Evolutionary conservation across 2,888 invertebrate species (phyloP).

Genomic region (Oithona nana): DNA sequence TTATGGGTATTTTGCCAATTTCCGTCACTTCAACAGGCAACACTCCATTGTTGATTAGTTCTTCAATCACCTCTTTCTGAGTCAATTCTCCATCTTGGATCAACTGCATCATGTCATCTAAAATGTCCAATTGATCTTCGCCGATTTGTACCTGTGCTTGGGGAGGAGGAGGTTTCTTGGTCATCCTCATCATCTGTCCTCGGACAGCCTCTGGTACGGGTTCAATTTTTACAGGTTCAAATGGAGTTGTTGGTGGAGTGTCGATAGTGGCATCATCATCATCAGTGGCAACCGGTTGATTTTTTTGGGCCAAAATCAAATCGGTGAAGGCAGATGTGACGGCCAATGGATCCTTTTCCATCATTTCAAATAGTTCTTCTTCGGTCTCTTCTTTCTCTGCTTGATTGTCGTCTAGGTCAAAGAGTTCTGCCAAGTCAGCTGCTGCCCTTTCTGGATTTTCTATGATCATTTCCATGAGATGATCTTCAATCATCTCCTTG

Average conservation of each 20-base stretch:
- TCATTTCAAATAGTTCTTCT: not conserved
- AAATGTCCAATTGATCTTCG: not conserved
- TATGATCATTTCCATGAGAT: slow-evolving; percentile 7
- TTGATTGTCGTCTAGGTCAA: not conserved
- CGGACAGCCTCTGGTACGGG: not conserved
- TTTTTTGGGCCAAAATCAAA: not conserved
- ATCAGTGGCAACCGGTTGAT: not conserved
- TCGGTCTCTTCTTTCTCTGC: not conserved
- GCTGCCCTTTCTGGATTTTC: slow-evolving; percentile 2
- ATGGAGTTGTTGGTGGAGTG: not conserved
- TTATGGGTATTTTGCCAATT: slow-evolving; percentile 6
- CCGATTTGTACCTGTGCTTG: too few species aligned
- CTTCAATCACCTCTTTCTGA: not conserved
- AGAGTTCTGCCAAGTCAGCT: not conserved
- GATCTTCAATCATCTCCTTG: not conserved
- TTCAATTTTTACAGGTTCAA: not conserved
- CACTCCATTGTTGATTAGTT: slow-evolving; percentile 4
- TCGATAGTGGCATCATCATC: not conserved
- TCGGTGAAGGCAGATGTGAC: not conserved
- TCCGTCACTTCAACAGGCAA: slow-evolving; percentile 3
- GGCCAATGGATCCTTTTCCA: not conserved
- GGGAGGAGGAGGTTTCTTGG: not conserved
- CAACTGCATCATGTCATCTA: not conserved
- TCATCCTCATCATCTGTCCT: not conserved
- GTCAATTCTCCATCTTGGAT: slow-evolving; percentile 1